A percentile compares a stretch with the other conserved stretches of the same genome.
These are phyloP conservation scores for Pammene fasciana DNA, from an alignment of 2,888 invertebrate species.

Conservation along the genomic window DNA sequence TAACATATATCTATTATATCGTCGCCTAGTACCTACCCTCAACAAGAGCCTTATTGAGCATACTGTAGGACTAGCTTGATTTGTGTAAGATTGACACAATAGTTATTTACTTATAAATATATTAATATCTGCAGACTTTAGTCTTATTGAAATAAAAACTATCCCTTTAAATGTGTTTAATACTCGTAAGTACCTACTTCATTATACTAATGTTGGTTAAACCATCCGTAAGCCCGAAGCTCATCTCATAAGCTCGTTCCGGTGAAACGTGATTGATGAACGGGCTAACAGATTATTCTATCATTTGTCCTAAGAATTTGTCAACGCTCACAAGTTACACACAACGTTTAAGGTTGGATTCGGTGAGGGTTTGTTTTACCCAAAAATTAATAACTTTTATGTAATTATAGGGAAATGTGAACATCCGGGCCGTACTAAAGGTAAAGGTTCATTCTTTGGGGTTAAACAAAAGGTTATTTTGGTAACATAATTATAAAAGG, in stretches of 20 bases:
- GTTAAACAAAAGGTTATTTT: slow-evolving; percentile 10
- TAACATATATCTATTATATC: no score
- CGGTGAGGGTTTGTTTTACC: not conserved
- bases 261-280: slow-evolving; percentile 22
- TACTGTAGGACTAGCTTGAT: no score
- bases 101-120: no score
- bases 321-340: not conserved
- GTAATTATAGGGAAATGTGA: not conserved
- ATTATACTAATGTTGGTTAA: not conserved
- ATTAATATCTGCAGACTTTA: no score
- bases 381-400: slow-evolving; percentile 2
- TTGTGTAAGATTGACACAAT: no score
- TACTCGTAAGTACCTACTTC: not conserved
- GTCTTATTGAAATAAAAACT: no score
- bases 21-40: no score
- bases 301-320: not conserved
- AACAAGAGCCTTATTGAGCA: no score
- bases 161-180: no score
- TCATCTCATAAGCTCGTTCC: slow-evolving; percentile 16
- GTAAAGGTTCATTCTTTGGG: no score
- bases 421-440: no score
- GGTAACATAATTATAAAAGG: not conserved
- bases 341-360: slow-evolving; percentile 4
- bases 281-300: slow-evolving; percentile 9
- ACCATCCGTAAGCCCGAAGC: slow-evolving; percentile 4